Evolutionary conservation across 2,888 invertebrate species (phyloP).

Genomic region (Octonoba sinensis): DNA sequence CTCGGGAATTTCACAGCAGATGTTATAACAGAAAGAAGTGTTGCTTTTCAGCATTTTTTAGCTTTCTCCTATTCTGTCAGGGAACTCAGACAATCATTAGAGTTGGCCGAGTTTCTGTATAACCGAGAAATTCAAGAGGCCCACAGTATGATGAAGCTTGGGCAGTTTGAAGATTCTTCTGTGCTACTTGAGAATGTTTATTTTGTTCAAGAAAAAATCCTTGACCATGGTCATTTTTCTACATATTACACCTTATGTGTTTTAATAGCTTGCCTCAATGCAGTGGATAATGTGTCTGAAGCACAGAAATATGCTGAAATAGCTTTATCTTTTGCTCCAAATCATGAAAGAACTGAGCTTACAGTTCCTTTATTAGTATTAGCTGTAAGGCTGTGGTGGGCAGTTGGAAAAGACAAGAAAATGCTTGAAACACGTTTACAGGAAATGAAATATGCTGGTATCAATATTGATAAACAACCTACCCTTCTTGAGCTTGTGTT

Average conservation of each 20-base stretch:
- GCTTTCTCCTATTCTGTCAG: slow-evolving; percentile 69
- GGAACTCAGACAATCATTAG: slow-evolving; percentile 69
- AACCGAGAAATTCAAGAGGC: slow-evolving; percentile 69
- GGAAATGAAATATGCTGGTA: slow-evolving; percentile 66
- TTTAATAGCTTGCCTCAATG: slow-evolving; percentile 69
- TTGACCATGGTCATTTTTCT: slow-evolving; percentile 68
- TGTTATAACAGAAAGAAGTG: slow-evolving; percentile 70
- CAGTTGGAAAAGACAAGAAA: slow-evolving; percentile 70
- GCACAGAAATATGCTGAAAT: slow-evolving; percentile 70
- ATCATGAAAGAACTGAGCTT: slow-evolving; percentile 67
- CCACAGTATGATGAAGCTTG: slow-evolving; percentile 68
- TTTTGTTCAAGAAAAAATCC: slow-evolving; percentile 70
- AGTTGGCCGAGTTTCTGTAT: slow-evolving; percentile 71
- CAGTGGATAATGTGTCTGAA: slow-evolving; percentile 68
- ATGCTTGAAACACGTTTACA: slow-evolving; percentile 68
- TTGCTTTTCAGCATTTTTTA: slow-evolving; percentile 72
- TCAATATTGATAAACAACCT: slow-evolving; percentile 65
- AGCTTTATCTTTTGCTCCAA: slow-evolving; percentile 67
- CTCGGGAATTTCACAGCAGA: slow-evolving; percentile 71
- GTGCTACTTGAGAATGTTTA: slow-evolving; percentile 69
- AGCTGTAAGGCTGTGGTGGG: slow-evolving; percentile 70
- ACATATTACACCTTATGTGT: slow-evolving; percentile 69
- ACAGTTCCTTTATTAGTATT: slow-evolving; percentile 69
- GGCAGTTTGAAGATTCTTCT: slow-evolving; percentile 69
- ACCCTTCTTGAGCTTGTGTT: slow-evolving; percentile 67